Evolutionary conservation across 2,113 vertebrate genomes (phyloP).

Genomic region (Lamprotornis superbus): DNA sequence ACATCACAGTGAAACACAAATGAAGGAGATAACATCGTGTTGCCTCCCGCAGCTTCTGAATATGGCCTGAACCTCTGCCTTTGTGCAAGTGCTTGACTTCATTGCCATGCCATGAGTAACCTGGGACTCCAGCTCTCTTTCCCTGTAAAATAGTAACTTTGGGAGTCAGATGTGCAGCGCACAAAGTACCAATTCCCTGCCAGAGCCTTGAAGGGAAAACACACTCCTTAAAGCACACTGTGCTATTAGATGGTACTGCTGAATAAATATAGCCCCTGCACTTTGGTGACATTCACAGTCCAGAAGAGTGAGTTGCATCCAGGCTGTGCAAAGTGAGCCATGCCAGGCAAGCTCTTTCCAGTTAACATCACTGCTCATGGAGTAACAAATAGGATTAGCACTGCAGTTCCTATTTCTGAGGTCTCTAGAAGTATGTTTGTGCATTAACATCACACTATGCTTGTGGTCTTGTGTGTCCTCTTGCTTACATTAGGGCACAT

Average conservation of each 20-base stretch:
- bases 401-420: neutral
- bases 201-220: neutral
- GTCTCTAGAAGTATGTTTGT: neutral
- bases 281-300: neutral
- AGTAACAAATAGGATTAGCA: neutral
- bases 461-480: neutral
- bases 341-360: accelerated
- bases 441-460: neutral
- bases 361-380: neutral
- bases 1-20: neutral
- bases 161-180: accelerated
- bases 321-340: accelerated
- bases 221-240: accelerated
- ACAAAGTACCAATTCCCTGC: neutral
- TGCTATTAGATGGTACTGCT: neutral
- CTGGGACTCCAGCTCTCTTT: neutral
- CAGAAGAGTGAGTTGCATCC: neutral
- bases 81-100: neutral
- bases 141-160: neutral
- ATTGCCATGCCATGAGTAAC: neutral
- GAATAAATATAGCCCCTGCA: neutral
- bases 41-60: neutral
- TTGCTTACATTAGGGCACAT: neutral
- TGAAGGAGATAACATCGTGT: neutral
- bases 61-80: neutral